phyloP scores from a whole-genome alignment of 2,888 invertebrate species.

The Archips xylosteana region DNA sequence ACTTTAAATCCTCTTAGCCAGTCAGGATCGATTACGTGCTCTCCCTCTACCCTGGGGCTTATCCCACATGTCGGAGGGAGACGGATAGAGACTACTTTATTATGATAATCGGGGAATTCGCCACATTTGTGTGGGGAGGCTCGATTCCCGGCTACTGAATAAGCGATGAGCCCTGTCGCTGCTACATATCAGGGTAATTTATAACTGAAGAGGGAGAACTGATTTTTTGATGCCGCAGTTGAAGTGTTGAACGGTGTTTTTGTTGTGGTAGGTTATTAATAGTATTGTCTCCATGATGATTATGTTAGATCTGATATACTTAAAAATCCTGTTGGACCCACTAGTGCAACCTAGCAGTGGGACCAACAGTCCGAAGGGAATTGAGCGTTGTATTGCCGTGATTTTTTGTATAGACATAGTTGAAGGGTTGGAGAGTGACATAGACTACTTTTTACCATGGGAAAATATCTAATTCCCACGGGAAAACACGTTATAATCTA shows the following conservation, averaged over 20 bases:
- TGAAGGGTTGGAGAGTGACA: too few species aligned
- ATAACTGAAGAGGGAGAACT: constrained; percentile 45
- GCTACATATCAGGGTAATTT: constrained; percentile 64
- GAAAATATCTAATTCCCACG: too few species aligned
- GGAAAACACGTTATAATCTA: too few species aligned
- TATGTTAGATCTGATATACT: too few species aligned
- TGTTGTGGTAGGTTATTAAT: not conserved
- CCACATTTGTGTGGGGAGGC: constrained; percentile 65
- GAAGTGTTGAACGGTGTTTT: constrained; percentile 21
- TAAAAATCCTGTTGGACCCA: too few species aligned
- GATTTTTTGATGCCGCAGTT: constrained; percentile 33
- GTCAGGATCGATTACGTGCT: constrained; percentile 30
- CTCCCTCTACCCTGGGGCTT: constrained; percentile 9
- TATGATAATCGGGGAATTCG: constrained; percentile 79
- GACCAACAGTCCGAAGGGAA: too few species aligned
- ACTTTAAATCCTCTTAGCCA: constrained; percentile 40
- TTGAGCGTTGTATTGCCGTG: too few species aligned
- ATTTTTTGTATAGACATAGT: too few species aligned
- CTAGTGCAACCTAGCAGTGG: too few species aligned
- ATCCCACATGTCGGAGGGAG: constrained; percentile 47
- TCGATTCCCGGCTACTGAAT: constrained; percentile 66
- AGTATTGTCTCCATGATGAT: too few species aligned
- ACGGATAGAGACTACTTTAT: constrained; percentile 66
- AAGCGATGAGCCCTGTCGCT: constrained; percentile 67
- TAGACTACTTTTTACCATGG: too few species aligned